phyloP scores from a whole-genome alignment of 2,113 vertebrate genomes.

The Sturnira hondurensis region DNA sequence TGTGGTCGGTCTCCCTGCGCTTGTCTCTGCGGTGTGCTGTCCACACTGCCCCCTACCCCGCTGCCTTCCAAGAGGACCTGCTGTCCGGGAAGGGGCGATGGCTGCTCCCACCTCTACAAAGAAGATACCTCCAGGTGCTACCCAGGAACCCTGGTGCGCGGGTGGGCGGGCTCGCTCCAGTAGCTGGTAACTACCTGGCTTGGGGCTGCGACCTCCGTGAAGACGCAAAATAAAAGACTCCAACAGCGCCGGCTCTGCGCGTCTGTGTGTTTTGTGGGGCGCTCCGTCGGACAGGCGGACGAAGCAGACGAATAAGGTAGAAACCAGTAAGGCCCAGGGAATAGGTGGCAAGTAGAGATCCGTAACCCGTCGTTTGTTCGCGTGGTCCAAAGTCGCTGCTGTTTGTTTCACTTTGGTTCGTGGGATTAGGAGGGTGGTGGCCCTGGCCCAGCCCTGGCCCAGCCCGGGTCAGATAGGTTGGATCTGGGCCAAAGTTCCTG shows the following conservation, averaged over 20 bases:
- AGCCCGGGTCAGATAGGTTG: background rate
- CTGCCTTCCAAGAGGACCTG: slow-evolving; percentile 16
- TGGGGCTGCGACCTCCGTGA: slow-evolving; percentile 44
- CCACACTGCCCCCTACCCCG: slow-evolving; percentile 68
- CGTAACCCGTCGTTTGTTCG: background rate
- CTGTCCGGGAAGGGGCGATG: slow-evolving; percentile 32
- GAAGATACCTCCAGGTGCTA: slow-evolving; percentile 12
- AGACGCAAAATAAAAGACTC: slow-evolving; percentile 78
- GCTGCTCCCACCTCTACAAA: background rate
- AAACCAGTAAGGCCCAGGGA: background rate
- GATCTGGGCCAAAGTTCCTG: background rate
- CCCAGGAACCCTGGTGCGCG: background rate
- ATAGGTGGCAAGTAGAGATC: background rate
- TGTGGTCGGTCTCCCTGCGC: slow-evolving; percentile 53
- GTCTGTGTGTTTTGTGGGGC: slow-evolving; percentile 75
- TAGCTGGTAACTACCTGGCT: background rate
- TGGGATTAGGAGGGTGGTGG: background rate
- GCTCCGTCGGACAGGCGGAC: background rate
- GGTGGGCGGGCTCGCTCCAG: background rate
- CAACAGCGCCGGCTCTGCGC: slow-evolving; percentile 72
- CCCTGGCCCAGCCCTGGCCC: background rate
- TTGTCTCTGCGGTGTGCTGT: slow-evolving; percentile 84
- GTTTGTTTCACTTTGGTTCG: background rate
- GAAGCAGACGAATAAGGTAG: background rate
- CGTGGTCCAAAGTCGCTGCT: background rate